Base-by-base conservation (phyloP, 2,113 vertebrate genomes). In the Anarhynchus alexandrinus region DNA sequence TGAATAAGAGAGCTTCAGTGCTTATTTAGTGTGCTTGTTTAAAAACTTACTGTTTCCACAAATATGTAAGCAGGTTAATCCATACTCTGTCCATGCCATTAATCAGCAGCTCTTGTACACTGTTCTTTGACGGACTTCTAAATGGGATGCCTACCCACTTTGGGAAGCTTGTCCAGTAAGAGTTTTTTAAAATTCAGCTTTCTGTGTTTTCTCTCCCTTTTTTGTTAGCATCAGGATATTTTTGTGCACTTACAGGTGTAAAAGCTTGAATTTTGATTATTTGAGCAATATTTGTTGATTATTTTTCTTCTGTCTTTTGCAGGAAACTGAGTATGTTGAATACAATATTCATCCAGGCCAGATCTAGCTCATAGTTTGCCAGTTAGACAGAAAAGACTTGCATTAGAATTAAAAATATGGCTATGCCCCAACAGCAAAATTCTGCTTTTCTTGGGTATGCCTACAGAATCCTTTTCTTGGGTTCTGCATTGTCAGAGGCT, bases 391-490 rank as follows among this genome's bases (percentile, higher is more conserved):
- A 55, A 9, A 20, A 62, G 15, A 55, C 34, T 82, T 59, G 29
- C 10, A 8, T 47, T 66, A 86, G 22, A 93, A 47, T 36, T 71
- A 51, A 86, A 89, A 86, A 43, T 27, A 18, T 4, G 7, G 30
- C 10, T 32, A 0, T 26, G 5, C 18, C 22, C 7, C 16, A 62
- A 1, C 52, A 61, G 27, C 10, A 4, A 21, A 36, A 15, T 77
- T 83, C 17, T 73, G 3, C 32, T 92, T 82, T 73, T 54, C 66
- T 77, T 95, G 49, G 21, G 27, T 83, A 9, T 40, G 38, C 27
- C 69, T 85, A 23, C 57, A 67, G 47, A 82, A 88, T 54, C 38
- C 27, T 70, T 49, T 81, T 51, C 10, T 72, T 59, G 43, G 9
- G 9, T 55, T 91, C 65, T 90, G 87, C 36, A 0, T 84, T 69